phyloP scores from a whole-genome alignment of 2,888 invertebrate species.

The Calliphora vomitoria region DNA sequence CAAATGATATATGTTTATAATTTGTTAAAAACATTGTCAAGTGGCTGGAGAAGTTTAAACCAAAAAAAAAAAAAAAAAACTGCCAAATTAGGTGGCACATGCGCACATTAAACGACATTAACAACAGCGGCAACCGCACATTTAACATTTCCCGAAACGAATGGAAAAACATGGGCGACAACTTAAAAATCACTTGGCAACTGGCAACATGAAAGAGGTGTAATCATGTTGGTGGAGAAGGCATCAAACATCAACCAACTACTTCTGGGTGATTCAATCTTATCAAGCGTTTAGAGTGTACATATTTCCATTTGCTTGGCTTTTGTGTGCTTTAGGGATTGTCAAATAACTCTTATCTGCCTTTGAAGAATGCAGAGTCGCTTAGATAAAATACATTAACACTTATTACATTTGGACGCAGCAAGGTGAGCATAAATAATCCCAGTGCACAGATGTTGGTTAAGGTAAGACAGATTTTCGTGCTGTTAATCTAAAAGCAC shows the following conservation, averaged over 20 bases:
- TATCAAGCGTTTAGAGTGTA: conserved; percentile 58
- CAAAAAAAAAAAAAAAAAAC: conserved; percentile 22
- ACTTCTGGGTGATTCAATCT: conserved; percentile 68
- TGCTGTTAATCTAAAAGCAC: too few relatives aligned
- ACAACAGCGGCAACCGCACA: conserved; percentile 27
- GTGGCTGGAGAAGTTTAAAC: conserved; percentile 65
- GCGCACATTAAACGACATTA: conserved; percentile 61
- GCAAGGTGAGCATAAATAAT: too few relatives aligned
- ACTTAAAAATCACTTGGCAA: conserved; percentile 44
- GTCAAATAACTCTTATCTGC: background rate
- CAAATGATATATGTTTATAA: conserved; percentile 70
- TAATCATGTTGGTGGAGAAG: conserved; percentile 30
- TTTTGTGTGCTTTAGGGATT: conserved; percentile 18
- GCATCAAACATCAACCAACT: conserved; percentile 21
- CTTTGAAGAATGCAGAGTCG: background rate
- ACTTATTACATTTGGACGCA: background rate
- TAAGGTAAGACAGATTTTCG: too few relatives aligned
- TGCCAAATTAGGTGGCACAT: conserved; percentile 75
- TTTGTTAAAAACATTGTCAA: conserved; percentile 75
- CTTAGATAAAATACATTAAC: conserved; percentile 21
- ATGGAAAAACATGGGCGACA: conserved; percentile 60
- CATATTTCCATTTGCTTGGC: background rate
- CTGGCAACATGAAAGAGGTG: conserved; percentile 47
- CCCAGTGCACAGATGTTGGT: background rate
- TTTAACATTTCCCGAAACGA: background rate